Percentiles rank a stretch among this genome's conserved stretches.
Evolutionary conservation across 1,140 invertebrate species (phyloP).

Genomic region (Gerris buenoi): DNA sequence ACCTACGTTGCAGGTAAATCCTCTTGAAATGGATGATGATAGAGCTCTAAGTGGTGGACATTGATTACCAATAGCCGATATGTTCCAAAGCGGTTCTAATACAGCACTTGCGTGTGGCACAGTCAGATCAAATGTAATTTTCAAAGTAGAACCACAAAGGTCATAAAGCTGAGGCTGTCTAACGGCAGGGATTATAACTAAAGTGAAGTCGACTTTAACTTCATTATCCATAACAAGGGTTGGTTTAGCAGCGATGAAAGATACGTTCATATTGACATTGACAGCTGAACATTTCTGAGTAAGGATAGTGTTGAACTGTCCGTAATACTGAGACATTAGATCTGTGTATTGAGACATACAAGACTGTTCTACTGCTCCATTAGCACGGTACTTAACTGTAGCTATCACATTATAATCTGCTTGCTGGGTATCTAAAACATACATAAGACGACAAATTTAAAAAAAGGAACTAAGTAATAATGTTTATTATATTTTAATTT

Average conservation of each 20-base stretch:
- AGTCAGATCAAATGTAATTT: conserved; percentile 82
- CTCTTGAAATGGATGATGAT: conserved; percentile 65
- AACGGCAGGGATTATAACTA: conserved; percentile 74
- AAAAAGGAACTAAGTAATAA: not conserved
- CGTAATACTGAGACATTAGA: conserved; percentile 63
- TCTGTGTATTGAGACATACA: conserved; percentile 79
- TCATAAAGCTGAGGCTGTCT: conserved; percentile 82
- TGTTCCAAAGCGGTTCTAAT: conserved; percentile 75
- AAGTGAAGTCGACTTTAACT: conserved; percentile 70
- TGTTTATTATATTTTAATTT: too few relatives aligned
- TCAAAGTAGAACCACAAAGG: conserved; percentile 81
- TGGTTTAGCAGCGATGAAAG: conserved; percentile 66
- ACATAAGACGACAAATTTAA: not conserved
- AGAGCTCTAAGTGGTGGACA: conserved; percentile 78
- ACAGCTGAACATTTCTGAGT: conserved; percentile 85
- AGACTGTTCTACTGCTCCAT: conserved; percentile 64
- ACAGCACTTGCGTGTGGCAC: conserved; percentile 82
- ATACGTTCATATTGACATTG: conserved; percentile 87
- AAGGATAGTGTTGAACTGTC: conserved; percentile 60
- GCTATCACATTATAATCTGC: conserved; percentile 83
- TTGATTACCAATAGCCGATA: conserved; percentile 74
- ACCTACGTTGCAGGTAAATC: conserved; percentile 82
- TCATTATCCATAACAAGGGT: conserved; percentile 67
- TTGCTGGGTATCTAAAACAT: conserved; percentile 62
- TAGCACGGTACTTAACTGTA: conserved; percentile 73